A percentile compares a stretch with the other conserved stretches of the same genome.
Conservation (phyloP, 2,888 invertebrate genomes). For the Melieria crassipennis region DNA sequence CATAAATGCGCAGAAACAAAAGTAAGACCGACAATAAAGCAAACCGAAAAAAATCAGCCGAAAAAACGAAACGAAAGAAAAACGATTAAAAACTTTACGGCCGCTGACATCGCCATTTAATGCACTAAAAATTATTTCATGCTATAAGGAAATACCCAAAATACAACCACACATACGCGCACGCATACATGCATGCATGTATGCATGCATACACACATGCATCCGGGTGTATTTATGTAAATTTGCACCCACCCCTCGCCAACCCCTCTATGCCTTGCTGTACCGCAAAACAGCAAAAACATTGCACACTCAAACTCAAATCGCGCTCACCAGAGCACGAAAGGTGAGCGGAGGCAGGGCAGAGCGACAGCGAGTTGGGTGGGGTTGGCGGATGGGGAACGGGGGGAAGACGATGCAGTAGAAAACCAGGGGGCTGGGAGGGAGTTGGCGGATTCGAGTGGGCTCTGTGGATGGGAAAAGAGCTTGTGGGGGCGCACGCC, state of each 20-base stretch:
- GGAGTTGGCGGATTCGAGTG: too few relatives aligned
- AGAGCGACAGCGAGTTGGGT: too few relatives aligned
- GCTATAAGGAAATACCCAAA: conserved; percentile 29
- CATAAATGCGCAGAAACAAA: not conserved
- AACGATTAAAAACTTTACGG: conserved; percentile 43
- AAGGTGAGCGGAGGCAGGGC: not conserved
- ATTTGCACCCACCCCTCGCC: not conserved
- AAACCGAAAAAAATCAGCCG: not conserved
- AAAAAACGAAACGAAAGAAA: not conserved
- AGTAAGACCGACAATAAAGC: not conserved
- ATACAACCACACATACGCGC: conserved; percentile 2
- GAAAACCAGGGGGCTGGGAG: too few relatives aligned
- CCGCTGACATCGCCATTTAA: conserved; percentile 5
- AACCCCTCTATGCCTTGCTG: too few relatives aligned
- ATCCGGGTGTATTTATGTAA: conserved; percentile 31
- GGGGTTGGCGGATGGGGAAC: too few relatives aligned
- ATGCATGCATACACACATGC: conserved; percentile 11
- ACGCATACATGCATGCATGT: conserved; percentile 29
- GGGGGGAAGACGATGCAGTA: too few relatives aligned
- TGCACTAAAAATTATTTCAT: conserved; percentile 35
- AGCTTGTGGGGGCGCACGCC: too few relatives aligned
- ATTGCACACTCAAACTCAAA: too few relatives aligned
- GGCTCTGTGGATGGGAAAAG: too few relatives aligned
- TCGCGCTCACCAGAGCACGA: too few relatives aligned
- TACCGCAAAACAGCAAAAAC: too few relatives aligned